Conservation (phyloP, 2,888 invertebrate genomes). For the Drosophila pseudotakahashii region DNA sequence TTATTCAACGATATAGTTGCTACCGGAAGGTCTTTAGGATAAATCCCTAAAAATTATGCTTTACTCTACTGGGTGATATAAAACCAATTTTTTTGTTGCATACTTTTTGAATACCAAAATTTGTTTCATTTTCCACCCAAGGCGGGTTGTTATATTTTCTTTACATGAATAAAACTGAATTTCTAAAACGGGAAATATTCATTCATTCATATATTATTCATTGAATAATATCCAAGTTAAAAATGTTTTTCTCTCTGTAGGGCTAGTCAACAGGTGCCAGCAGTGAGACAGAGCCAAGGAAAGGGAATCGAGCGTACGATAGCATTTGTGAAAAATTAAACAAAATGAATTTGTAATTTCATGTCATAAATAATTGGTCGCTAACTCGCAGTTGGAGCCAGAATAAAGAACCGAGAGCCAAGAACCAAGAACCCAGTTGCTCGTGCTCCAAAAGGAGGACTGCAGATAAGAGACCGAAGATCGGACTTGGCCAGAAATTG, state of each 20-base stretch:
- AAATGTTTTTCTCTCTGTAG: conserved; percentile 7
- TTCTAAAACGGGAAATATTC: no score
- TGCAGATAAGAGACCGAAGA: conserved; percentile 38
- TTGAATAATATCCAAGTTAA: no score
- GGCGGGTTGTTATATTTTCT: no score
- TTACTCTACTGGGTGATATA: no score
- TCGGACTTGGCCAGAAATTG: conserved; percentile 65
- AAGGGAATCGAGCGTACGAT: conserved; percentile 30
- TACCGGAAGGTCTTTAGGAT: no score
- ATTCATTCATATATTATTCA: no score
- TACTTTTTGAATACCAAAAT: no score
- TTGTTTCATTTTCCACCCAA: no score
- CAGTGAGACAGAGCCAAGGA: conserved; percentile 3
- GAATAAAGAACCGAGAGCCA: conserved; percentile 2
- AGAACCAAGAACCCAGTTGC: conserved; percentile 3
- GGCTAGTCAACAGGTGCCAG: conserved; percentile 64
- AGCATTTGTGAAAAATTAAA: conserved; percentile 82
- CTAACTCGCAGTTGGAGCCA: conserved; percentile 68
- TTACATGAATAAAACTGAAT: no score
- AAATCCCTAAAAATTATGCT: no score
- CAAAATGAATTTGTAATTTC: conserved; percentile 84
- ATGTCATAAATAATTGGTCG: conserved; percentile 84
- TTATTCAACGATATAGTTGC: no score
- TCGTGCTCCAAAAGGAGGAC: conserved; percentile 45
- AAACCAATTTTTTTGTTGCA: no score